Conservation (phyloP, 2,797 vertebrate genomes). For the Helicolenus hilgendorfi region DNA sequence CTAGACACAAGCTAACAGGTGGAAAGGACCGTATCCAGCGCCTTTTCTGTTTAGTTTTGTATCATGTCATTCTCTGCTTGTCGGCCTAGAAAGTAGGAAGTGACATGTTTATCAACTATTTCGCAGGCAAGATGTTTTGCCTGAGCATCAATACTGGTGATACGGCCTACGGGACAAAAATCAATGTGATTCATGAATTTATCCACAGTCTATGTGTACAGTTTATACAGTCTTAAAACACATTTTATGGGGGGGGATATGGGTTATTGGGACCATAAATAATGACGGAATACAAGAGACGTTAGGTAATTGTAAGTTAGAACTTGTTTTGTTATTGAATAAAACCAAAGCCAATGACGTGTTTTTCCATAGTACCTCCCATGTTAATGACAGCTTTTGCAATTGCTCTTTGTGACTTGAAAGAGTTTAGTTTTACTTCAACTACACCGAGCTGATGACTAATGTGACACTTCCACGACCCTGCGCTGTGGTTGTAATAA, state of each 20-base stretch:
- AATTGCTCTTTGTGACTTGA: slow-evolving; percentile 62
- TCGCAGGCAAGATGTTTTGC: slow-evolving; percentile 25
- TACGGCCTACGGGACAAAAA: neutral
- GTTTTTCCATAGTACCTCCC: slow-evolving; percentile 64
- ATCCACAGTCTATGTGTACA: slow-evolving; percentile 26
- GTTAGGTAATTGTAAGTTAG: slow-evolving; percentile 54
- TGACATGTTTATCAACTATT: slow-evolving; percentile 56
- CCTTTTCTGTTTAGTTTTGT: slow-evolving; percentile 29
- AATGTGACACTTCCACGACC: slow-evolving; percentile 72
- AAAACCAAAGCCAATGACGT: slow-evolving; percentile 50
- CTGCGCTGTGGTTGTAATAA: slow-evolving; percentile 34
- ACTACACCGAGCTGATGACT: slow-evolving; percentile 69
- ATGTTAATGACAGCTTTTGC: slow-evolving; percentile 61
- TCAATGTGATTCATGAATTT: slow-evolving; percentile 20
- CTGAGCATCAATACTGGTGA: neutral
- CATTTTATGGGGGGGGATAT: slow-evolving; percentile 37
- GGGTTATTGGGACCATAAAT: slow-evolving; percentile 52
- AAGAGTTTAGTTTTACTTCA: slow-evolving; percentile 55
- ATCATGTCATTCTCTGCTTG: slow-evolving; percentile 19
- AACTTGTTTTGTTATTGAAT: slow-evolving; percentile 55
- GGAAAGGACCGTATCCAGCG: neutral
- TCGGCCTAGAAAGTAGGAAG: slow-evolving; percentile 31
- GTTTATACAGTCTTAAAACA: slow-evolving; percentile 9
- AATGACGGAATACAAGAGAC: slow-evolving; percentile 45
- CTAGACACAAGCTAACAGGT: slow-evolving; percentile 29